Percentiles rank a stretch among this genome's conserved stretches.
phyloP scores from a whole-genome alignment of 2,888 invertebrate genomes.

The Drosophila anceps region DNA sequence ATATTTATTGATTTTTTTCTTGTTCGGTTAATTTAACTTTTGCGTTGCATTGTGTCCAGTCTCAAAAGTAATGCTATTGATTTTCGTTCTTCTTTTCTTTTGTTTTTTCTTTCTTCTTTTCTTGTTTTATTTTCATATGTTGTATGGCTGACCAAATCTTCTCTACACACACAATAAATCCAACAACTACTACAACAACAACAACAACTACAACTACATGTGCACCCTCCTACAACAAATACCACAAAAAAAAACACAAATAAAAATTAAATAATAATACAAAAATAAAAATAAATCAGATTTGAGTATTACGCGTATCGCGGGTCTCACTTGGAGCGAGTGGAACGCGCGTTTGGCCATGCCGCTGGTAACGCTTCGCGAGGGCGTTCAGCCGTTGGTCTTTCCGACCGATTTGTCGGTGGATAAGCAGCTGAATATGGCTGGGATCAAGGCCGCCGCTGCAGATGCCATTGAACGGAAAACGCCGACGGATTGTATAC shows the following conservation, averaged over 20 bases:
- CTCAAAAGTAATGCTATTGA: constrained; percentile 78
- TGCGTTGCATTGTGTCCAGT: constrained; percentile 70
- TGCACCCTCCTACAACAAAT: constrained; percentile 44
- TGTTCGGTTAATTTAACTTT: constrained; percentile 30
- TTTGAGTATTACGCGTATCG: constrained; percentile 90
- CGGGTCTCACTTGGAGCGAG: constrained; percentile 90
- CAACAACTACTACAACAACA: constrained; percentile 30
- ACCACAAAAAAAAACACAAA: constrained; percentile 19
- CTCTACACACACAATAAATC: constrained; percentile 41
- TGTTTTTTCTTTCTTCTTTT: constrained; percentile 66
- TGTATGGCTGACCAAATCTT: constrained; percentile 68
- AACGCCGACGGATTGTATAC: constrained; percentile 67
- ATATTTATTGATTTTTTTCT: constrained; percentile 35
- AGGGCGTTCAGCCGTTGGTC: constrained; percentile 85
- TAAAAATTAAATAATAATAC: constrained; percentile 33
- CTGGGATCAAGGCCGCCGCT: constrained; percentile 41
- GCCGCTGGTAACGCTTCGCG: constrained; percentile 88
- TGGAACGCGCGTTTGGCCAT: constrained; percentile 91
- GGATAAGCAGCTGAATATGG: constrained; percentile 75
- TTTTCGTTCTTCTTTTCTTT: constrained; percentile 80
- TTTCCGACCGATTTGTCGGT: constrained; percentile 85
- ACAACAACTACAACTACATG: constrained; percentile 40
- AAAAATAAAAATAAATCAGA: constrained; percentile 85
- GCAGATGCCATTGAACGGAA: constrained; percentile 66
- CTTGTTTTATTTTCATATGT: constrained; percentile 81